Percentiles rank a stretch among this genome's conserved stretches.
phyloP scores from a whole-genome alignment of 2,888 invertebrate species.

The Cyrtodaria siliqua region DNA sequence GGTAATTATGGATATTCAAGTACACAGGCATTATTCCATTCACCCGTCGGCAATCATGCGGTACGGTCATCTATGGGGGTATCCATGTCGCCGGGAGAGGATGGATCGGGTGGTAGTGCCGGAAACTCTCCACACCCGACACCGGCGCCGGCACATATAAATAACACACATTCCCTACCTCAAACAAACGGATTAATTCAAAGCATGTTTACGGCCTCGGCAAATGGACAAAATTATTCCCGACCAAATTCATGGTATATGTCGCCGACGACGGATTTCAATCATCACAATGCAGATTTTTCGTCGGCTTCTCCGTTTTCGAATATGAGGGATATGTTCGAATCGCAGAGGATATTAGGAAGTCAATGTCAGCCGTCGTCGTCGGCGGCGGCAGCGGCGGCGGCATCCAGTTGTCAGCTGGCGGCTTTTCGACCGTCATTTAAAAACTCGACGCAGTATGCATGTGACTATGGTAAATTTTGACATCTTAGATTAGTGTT shows the following conservation, averaged over 20 bases:
- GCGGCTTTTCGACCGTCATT: slow-evolving; percentile 81
- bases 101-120: slow-evolving; percentile 61
- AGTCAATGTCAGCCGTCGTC: slow-evolving; percentile 64
- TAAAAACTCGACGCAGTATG: slow-evolving; percentile 76
- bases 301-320: slow-evolving; percentile 69
- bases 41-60: slow-evolving; percentile 26
- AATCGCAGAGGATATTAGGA: slow-evolving; percentile 75
- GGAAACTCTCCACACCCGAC: slow-evolving; percentile 70
- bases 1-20: slow-evolving; percentile 69
- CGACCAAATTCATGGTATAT: slow-evolving; percentile 80
- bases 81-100: slow-evolving; percentile 39
- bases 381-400: slow-evolving; percentile 65
- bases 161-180: slow-evolving; percentile 62
- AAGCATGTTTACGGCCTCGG: slow-evolving; percentile 77
- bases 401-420: slow-evolving; percentile 79
- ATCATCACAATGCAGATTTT: slow-evolving; percentile 72
- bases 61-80: slow-evolving; percentile 36
- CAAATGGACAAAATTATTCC: slow-evolving; percentile 70
- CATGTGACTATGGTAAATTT: slow-evolving; percentile 79
- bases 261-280: slow-evolving; percentile 71
- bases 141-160: slow-evolving; percentile 66
- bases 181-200: slow-evolving; percentile 75
- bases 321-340: slow-evolving; percentile 75
- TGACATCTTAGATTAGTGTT: slow-evolving; percentile 34
- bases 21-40: slow-evolving; percentile 69